Evolutionary conservation across 2,888 invertebrate genomes (phyloP), one percentile per base, ranked within the genome.

Genomic region (Apoda limacodes): DNA sequence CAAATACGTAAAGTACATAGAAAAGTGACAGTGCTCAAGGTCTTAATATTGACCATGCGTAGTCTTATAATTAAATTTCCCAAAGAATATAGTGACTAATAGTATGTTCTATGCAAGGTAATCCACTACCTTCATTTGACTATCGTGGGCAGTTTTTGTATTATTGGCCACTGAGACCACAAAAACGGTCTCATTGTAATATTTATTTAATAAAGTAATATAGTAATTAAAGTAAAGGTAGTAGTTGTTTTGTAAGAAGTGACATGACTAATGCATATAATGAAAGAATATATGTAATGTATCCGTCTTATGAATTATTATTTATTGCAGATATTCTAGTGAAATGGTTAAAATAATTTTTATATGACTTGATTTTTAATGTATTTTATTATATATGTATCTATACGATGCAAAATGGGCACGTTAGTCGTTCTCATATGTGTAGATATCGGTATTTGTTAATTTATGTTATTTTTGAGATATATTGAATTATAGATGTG

Each of bases 221-320:
- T n/a, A n/a, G n/a, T n/a, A n/a, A n/a, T n/a, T n/a, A n/a, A n/a
- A 5, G 51, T 67, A 63, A 68, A 55, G 52, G 76, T 78, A 80
- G 78, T 70, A 68, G 76, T 74, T 75, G 78, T 78, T 76, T 78
- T 78, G 60, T 80, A 76, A 75, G 74, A 66, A 67, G 60, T 67
- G 65, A 71, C 62, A 60, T 68, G 65, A 66, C 54, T 63, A 61
- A 64, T 62, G 53, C 71, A 74, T 76, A 68, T 74, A 70, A 75
- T 69, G 65, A 64, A 53, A n/a, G 62, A 50, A 75, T 78, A 68
- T 75, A 69, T 76, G 75, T 64, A 66, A 52, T 66, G 69, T 74
- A 75, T 78, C 80, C 76, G 75, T 78, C 76, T 76, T 76, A 75
- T 78, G 78, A 78, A 71, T 52, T n/a, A n/a, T 55, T 52, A 52